Conservation (phyloP, 2,113 vertebrate species). For the Calyptomena viridis region DNA sequence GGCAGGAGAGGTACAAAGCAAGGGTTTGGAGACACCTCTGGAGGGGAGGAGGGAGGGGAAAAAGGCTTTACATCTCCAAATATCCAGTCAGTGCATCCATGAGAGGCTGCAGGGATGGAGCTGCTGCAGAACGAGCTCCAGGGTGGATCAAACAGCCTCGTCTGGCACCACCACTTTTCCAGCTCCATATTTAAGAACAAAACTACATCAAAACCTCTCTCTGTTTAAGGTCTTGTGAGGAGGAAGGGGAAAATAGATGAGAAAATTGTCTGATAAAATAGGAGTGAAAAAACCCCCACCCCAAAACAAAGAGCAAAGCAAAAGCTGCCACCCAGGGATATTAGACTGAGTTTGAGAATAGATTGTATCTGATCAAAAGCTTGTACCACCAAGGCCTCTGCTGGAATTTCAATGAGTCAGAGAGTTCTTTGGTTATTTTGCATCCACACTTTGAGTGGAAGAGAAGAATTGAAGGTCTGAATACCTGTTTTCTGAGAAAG, state of each 20-base stretch:
- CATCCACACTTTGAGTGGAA: not conserved
- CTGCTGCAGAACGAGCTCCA: not conserved
- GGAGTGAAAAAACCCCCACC: not conserved
- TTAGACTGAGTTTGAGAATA: not conserved
- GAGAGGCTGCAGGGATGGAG: not conserved
- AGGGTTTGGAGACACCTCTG: too few species aligned
- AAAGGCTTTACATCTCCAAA: not conserved
- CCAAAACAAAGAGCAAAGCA: not conserved
- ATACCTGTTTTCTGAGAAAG: not conserved
- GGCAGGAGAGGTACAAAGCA: not conserved
- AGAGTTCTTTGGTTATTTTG: not conserved
- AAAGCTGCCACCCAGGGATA: not conserved
- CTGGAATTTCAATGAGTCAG: not conserved
- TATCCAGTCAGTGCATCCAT: rapidly evolving
- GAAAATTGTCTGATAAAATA: not conserved
- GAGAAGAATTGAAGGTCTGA: not conserved
- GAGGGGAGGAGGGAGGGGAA: not conserved
- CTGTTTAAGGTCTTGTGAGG: not conserved
- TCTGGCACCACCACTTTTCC: not conserved
- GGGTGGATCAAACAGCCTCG: not conserved
- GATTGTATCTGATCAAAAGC: not conserved
- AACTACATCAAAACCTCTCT: not conserved
- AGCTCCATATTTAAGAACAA: not conserved
- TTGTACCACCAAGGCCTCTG: not conserved
- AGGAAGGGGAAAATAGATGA: not conserved